phyloP scores from a whole-genome alignment of 1,140 invertebrate species.

The Calliphora vicina region DNA sequence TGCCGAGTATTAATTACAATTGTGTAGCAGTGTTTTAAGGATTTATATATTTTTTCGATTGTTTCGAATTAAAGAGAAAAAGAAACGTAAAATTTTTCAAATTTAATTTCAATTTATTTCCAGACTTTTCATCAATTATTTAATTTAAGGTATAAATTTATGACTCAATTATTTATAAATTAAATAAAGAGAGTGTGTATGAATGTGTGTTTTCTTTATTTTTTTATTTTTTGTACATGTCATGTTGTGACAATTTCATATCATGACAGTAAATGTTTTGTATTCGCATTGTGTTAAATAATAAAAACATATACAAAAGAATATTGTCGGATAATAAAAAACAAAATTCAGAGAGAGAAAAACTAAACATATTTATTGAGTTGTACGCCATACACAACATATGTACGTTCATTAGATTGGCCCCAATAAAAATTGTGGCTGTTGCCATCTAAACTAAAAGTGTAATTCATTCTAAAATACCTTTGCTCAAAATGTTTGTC shows the following conservation, averaged over 20 bases:
- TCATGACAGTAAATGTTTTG: slow-evolving; percentile 32
- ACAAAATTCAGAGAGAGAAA: no score
- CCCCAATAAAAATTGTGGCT: no score
- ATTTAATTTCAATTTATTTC: background rate
- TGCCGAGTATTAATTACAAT: slow-evolving; percentile 36
- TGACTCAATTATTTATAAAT: no score
- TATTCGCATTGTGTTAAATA: background rate
- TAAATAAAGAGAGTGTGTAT: no score
- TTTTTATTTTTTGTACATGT: background rate
- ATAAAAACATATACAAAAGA: slow-evolving; percentile 15
- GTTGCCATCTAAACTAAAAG: no score
- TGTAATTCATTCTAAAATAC: no score
- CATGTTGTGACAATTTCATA: slow-evolving; percentile 28
- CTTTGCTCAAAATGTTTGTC: no score
- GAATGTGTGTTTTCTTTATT: background rate
- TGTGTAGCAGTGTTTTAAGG: background rate
- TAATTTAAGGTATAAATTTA: background rate
- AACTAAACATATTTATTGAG: no score
- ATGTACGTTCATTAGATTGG: no score
- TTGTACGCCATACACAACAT: no score
- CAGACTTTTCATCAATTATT: background rate
- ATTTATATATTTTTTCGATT: background rate
- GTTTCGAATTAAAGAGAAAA: background rate
- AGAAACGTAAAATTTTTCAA: background rate
- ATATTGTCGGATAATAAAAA: background rate